Conservation (phyloP, 2,888 invertebrate species). For the Metallyticus violacea region DNA sequence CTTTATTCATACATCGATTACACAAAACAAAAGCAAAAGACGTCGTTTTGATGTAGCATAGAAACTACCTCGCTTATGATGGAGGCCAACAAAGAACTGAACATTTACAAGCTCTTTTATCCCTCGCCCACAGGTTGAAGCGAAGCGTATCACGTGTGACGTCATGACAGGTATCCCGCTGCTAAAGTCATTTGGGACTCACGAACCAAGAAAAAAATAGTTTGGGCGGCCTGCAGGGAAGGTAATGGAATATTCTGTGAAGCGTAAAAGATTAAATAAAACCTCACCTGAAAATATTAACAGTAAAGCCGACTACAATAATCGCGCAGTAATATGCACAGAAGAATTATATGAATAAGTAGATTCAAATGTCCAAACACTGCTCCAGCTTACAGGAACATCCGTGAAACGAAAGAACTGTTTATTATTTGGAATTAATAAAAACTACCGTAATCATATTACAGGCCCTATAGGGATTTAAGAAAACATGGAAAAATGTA, state of each 20-base stretch:
- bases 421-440: too few relatives aligned
- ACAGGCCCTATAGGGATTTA: too few relatives aligned
- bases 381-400: too few relatives aligned
- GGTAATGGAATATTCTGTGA: slow-evolving; percentile 6
- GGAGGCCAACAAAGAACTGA: neutral
- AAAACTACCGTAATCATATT: too few relatives aligned
- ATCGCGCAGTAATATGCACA: neutral
- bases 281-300: slow-evolving; percentile 1
- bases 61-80: neutral
- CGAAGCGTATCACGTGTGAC: slow-evolving; percentile 1
- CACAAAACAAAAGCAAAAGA: neutral
- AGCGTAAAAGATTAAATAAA: slow-evolving; percentile 22
- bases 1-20: neutral
- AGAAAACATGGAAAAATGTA: too few relatives aligned
- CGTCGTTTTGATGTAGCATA: neutral
- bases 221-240: neutral
- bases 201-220: neutral
- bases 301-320: neutral
- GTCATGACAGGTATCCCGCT: slow-evolving; percentile 1
- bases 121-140: neutral
- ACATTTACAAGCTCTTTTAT: neutral
- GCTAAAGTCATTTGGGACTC: slow-evolving; percentile 9
- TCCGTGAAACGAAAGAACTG: too few relatives aligned
- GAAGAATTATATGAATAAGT: too few relatives aligned
- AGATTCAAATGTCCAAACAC: too few relatives aligned